Percentiles rank a stretch among this genome's conserved stretches.
These are phyloP conservation scores for Dallia pectoralis DNA, from an alignment of 2,797 vertebrate genomes.

Conservation along the genomic window DNA sequence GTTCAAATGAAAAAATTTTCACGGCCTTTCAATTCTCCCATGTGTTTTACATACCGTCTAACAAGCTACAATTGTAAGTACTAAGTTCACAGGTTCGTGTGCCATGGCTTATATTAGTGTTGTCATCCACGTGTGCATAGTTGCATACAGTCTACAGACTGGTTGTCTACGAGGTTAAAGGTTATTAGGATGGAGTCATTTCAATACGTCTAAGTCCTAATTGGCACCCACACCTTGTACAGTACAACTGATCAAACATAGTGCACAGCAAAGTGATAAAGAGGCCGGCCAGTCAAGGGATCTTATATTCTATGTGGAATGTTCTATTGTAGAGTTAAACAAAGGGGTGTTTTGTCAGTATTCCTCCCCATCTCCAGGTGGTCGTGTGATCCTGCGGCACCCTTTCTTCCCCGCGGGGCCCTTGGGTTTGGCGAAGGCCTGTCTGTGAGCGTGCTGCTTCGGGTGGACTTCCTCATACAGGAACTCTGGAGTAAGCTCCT, in stretches of 20 bases:
- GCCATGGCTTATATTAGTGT: slow-evolving; percentile 15
- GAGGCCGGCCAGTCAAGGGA: slow-evolving; percentile 14
- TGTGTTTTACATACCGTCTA: slow-evolving; percentile 24
- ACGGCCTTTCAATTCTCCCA: slow-evolving; percentile 25
- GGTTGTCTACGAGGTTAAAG: slow-evolving; percentile 16
- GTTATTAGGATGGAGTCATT: background rate
- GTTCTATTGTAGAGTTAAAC: slow-evolving; percentile 30
- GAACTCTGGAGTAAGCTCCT: slow-evolving; percentile 83
- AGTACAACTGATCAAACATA: background rate
- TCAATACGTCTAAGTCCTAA: slow-evolving; percentile 9
- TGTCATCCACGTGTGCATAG: slow-evolving; percentile 48
- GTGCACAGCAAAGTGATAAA: slow-evolving; percentile 21
- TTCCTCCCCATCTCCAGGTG: slow-evolving; percentile 77
- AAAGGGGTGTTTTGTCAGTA: slow-evolving; percentile 47
- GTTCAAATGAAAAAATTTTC: slow-evolving; percentile 13
- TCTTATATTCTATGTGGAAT: slow-evolving; percentile 36
- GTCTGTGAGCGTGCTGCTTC: slow-evolving; percentile 84
- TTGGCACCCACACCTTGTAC: background rate
- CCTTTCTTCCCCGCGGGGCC: slow-evolving; percentile 85
- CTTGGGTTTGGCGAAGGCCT: slow-evolving; percentile 85
- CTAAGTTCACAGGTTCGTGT: slow-evolving; percentile 10
- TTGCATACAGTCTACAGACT: slow-evolving; percentile 36
- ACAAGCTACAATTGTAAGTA: slow-evolving; percentile 33
- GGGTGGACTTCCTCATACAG: slow-evolving; percentile 89
- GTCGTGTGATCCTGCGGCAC: slow-evolving; percentile 79